Conservation (phyloP, 1,140 invertebrate species). For the Plutomurus gul region DNA sequence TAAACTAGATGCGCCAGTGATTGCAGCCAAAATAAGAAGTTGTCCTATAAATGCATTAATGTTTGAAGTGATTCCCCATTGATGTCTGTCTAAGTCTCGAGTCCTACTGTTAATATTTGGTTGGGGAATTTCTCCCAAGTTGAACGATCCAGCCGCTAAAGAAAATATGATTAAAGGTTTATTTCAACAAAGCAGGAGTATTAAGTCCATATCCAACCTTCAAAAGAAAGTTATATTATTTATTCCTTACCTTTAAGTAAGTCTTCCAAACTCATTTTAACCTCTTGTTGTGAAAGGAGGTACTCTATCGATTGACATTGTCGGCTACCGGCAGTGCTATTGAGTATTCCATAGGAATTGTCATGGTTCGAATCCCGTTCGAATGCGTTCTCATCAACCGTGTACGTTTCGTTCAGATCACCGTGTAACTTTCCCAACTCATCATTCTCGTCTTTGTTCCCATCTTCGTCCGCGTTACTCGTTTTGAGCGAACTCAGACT, state of each 20-base stretch:
- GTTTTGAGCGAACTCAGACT: not conserved
- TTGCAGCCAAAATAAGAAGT: slow-evolving; percentile 3
- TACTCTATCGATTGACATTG: slow-evolving; percentile 6
- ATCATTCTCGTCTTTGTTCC: slow-evolving; percentile 22
- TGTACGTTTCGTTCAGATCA: slow-evolving; percentile 39
- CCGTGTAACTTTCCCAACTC: not conserved
- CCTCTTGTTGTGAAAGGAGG: not conserved
- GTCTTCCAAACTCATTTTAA: slow-evolving; percentile 37
- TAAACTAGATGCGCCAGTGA: not conserved
- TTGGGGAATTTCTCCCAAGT: slow-evolving; percentile 16
- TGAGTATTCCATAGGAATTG: not conserved
- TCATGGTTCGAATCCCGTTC: not conserved
- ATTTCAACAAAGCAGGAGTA: too few relatives aligned
- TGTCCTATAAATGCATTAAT: slow-evolving; percentile 17
- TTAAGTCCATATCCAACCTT: too few relatives aligned
- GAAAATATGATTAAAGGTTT: too few relatives aligned
- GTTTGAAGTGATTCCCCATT: not conserved
- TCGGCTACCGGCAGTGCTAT: not conserved
- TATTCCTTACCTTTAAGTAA: too few relatives aligned
- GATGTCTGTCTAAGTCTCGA: not conserved
- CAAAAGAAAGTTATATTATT: too few relatives aligned
- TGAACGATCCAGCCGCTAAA: slow-evolving; percentile 15
- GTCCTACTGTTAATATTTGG: not conserved
- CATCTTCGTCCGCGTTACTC: not conserved
- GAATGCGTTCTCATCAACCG: not conserved